phyloP scores from a whole-genome alignment of 2,888 invertebrate species.

The Epirrita christyi region DNA sequence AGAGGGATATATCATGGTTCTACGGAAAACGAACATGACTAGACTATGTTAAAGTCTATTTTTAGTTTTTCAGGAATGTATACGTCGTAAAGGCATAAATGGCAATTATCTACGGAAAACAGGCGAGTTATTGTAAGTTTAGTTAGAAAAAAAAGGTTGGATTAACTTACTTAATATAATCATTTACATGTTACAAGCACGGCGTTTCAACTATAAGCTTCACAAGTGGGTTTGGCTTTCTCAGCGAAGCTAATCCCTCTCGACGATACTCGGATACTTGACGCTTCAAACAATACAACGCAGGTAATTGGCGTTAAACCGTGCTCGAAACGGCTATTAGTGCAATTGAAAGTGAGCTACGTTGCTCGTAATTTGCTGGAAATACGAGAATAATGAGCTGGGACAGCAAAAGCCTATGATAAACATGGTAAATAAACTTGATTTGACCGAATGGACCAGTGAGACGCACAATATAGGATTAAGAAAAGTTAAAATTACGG shows the following conservation, averaged over 20 bases:
- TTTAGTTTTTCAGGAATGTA: not conserved
- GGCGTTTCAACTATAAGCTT: constrained; percentile 16
- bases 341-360: constrained; percentile 49
- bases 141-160: too few relatives aligned
- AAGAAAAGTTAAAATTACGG: too few relatives aligned
- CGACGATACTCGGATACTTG: constrained; percentile 55
- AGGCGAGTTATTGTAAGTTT: too few relatives aligned
- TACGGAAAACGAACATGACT: too few relatives aligned
- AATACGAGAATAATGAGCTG: constrained; percentile 53
- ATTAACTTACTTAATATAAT: too few relatives aligned
- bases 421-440: not conserved
- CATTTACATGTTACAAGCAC: not conserved
- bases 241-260: constrained; percentile 48
- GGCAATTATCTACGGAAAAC: too few relatives aligned
- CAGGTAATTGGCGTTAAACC: constrained; percentile 76
- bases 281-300: constrained; percentile 63
- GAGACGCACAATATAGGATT: too few relatives aligned
- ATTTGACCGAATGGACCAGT: too few relatives aligned
- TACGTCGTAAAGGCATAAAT: too few relatives aligned
- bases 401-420: constrained; percentile 4
- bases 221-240: constrained; percentile 41
- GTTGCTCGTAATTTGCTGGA: constrained; percentile 63
- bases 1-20: too few relatives aligned
- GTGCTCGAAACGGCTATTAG: constrained; percentile 64
- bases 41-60: too few relatives aligned